Evolutionary conservation across 2,888 invertebrate genomes (phyloP).

Genomic region (Ichneumoninae sp.): DNA sequence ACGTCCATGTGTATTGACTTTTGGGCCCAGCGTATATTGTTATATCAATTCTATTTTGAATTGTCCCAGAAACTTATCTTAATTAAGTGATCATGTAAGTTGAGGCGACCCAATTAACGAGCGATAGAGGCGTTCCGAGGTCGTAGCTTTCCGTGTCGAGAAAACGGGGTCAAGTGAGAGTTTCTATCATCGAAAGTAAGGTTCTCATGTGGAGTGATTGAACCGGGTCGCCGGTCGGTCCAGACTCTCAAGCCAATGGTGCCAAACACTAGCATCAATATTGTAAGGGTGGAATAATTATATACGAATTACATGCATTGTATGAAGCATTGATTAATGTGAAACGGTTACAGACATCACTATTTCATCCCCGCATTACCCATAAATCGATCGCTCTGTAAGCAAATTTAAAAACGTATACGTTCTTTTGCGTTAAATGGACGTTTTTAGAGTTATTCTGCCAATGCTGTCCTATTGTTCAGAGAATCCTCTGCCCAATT

Average conservation of each 20-base stretch:
- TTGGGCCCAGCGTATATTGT: background rate
- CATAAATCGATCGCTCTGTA: too few relatives aligned
- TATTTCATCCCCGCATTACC: too few relatives aligned
- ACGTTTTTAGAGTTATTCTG: too few relatives aligned
- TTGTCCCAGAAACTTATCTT: slow-evolving; percentile 54
- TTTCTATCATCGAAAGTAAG: slow-evolving; percentile 56
- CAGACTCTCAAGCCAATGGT: background rate
- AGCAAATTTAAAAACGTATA: too few relatives aligned
- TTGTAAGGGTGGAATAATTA: background rate
- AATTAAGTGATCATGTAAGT: slow-evolving; percentile 55
- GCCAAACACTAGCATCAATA: background rate
- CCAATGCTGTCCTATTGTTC: too few relatives aligned
- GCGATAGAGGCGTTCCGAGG: slow-evolving; percentile 7
- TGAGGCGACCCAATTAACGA: slow-evolving; percentile 53
- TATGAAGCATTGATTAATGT: too few relatives aligned
- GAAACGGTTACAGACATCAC: too few relatives aligned
- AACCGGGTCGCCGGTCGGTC: background rate
- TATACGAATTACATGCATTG: too few relatives aligned
- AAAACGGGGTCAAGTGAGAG: slow-evolving; percentile 53
- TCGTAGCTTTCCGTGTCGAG: slow-evolving; percentile 11
- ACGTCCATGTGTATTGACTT: too few relatives aligned
- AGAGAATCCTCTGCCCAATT: too few relatives aligned
- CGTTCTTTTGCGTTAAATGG: too few relatives aligned
- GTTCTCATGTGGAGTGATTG: background rate
- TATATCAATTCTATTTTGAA: slow-evolving; percentile 44